These are phyloP conservation scores for Tichodroma muraria DNA, from an alignment of 2,113 vertebrate species.

Conservation along the genomic window DNA sequence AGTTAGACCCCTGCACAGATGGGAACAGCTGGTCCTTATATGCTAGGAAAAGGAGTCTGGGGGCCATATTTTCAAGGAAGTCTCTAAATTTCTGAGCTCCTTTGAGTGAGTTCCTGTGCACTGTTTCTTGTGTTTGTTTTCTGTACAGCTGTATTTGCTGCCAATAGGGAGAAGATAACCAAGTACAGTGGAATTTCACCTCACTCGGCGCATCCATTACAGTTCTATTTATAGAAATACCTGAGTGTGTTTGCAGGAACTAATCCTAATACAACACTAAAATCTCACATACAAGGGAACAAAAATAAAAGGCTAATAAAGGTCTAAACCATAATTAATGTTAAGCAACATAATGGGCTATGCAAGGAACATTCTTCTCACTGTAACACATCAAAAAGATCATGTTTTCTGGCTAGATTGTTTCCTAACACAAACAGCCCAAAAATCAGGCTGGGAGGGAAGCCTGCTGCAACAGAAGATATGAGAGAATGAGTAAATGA, in stretches of 20 bases:
- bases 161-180: not conserved
- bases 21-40: not conserved
- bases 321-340: not conserved
- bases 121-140: not conserved
- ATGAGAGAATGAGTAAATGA: not conserved
- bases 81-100: not conserved
- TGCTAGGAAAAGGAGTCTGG: not conserved
- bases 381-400: not conserved
- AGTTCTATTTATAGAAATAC: not conserved
- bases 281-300: not conserved
- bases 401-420: not conserved
- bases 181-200: not conserved
- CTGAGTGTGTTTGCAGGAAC: not conserved
- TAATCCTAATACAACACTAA: not conserved
- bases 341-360: not conserved
- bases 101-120: not conserved
- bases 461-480: not conserved
- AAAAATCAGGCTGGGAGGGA: not conserved
- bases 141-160: not conserved
- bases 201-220: not conserved
- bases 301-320: not conserved
- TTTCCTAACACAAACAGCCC: not conserved
- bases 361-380: not conserved
- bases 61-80: not conserved
- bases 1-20: not conserved